Base-by-base conservation (phyloP, 2,113 vertebrate species). In the Tonatia bakeri region DNA sequence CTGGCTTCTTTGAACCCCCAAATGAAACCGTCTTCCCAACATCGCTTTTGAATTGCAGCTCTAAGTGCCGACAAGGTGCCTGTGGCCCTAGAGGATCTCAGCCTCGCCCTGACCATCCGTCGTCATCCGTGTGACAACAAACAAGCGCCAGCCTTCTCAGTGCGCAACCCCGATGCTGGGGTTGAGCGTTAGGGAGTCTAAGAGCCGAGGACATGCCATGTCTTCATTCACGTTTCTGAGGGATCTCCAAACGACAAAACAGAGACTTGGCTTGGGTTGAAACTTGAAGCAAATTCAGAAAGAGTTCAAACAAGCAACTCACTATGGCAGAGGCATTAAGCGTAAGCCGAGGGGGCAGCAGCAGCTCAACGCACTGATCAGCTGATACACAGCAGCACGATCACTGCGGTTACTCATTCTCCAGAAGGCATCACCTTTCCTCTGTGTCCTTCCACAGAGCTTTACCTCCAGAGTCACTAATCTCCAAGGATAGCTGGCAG, bases 271-370 rank as follows among this genome's bases (percentile, higher is more conserved):
- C 77, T 81, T 80, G 70, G 26, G 28, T 64, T 26, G 28, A n/a
- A 97, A 94, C 38, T 83, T 93, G 56, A 93, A 90, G 52, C 38
- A 59, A 43, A 59, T 88, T 65, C 79, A 80, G 69, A 88, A 94
- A 94, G 69, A 45, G 86, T 97, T 96, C 96, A 97, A 96, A 70
- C 50, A 77, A 90, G 69, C 89, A 94, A 72, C 64, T n/a, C 82
- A 77, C 90, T 77, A 89, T 7, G 61, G 67, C 38, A 61, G 81
- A 97, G 59, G 36, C 94, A 77, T 70, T 56, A 33, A 82, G 96
- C 86, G 24, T 64, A 67, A 97, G 95, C 88, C 93, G 61, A 52
- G 64, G 56, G 64, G 61, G 72, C 87, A 84, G 76, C 87, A 83
- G 75, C 45, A 82, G 85, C 96, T 96, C 16, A 98, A 96, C 65